A percentile compares a stretch with the other conserved stretches of the same genome.
Evolutionary conservation across 2,797 vertebrate genomes (phyloP).

Genomic region (Vipera ursinii): DNA sequence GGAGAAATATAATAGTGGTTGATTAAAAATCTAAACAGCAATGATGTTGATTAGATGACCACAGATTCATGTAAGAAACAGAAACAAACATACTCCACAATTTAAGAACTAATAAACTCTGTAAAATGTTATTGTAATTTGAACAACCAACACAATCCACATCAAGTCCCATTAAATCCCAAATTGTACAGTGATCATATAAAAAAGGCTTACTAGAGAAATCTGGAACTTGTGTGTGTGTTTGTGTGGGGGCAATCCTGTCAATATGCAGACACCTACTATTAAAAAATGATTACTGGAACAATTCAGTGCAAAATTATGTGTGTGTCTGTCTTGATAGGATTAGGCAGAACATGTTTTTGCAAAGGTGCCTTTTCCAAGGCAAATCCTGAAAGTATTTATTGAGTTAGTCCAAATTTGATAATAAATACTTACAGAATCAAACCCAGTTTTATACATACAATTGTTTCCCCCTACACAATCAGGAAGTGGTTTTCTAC

Average conservation of each 20-base stretch:
- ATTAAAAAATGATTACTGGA: background rate
- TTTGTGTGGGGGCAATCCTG: slow-evolving; percentile 14
- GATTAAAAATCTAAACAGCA: background rate
- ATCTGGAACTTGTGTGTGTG: slow-evolving; percentile 58
- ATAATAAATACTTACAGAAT: background rate
- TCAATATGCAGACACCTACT: background rate
- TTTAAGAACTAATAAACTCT: slow-evolving; percentile 48
- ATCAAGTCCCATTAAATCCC: slow-evolving; percentile 50
- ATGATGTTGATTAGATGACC: slow-evolving; percentile 43
- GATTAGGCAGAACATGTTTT: background rate
- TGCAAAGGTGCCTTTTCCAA: background rate
- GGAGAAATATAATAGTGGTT: background rate
- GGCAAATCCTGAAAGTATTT: background rate
- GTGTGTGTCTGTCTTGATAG: background rate
- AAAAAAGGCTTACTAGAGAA: slow-evolving; percentile 56
- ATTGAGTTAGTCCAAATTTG: background rate
- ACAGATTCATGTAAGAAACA: slow-evolving; percentile 36
- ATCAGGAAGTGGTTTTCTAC: background rate
- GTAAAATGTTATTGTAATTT: slow-evolving; percentile 33
- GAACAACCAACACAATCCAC: slow-evolving; percentile 56
- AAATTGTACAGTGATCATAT: slow-evolving; percentile 56
- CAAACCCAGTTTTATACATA: background rate
- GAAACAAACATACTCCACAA: slow-evolving; percentile 28
- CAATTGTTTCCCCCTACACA: background rate
- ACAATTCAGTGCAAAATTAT: background rate